Conservation (phyloP, 2,888 invertebrate species). For the Himalopsyche anomala region DNA sequence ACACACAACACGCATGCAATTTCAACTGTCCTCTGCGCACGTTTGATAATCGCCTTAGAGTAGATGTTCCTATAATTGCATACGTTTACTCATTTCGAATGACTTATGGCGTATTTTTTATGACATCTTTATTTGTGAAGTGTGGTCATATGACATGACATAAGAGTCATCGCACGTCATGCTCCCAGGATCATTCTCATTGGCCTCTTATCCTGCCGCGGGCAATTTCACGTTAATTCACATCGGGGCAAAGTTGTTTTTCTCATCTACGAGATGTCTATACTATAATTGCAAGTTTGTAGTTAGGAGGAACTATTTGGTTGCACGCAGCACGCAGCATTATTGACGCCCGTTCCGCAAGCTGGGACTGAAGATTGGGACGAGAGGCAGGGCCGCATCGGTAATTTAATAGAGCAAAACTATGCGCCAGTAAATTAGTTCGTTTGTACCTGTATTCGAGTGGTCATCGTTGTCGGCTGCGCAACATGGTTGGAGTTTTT, state of each 20-base stretch:
- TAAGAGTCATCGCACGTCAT: slow-evolving; percentile 19
- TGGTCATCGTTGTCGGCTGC: no score
- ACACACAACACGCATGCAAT: no score
- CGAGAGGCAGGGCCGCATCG: neutral
- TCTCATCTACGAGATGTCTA: slow-evolving; percentile 6
- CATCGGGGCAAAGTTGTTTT: slow-evolving; percentile 2
- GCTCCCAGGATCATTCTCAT: slow-evolving; percentile 15
- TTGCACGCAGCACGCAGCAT: slow-evolving; percentile 44
- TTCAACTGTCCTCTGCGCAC: no score
- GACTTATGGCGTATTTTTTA: no score
- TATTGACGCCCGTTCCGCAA: slow-evolving; percentile 49
- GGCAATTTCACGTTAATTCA: slow-evolving; percentile 21
- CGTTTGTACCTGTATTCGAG: no score
- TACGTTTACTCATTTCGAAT: no score
- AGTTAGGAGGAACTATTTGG: slow-evolving; percentile 22
- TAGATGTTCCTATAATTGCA: no score
- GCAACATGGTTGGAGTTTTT: no score
- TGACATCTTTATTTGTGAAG: no score
- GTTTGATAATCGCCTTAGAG: no score
- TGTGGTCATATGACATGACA: no score
- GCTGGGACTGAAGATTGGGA: slow-evolving; percentile 45
- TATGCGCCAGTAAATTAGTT: no score
- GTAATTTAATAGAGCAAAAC: neutral
- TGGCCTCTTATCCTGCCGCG: slow-evolving; percentile 9
- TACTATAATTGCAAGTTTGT: slow-evolving; percentile 16